Evolutionary conservation across 2,888 invertebrate genomes (phyloP), one percentile per base, ranked within the genome.

Genomic region (Ptilodon capucinus): DNA sequence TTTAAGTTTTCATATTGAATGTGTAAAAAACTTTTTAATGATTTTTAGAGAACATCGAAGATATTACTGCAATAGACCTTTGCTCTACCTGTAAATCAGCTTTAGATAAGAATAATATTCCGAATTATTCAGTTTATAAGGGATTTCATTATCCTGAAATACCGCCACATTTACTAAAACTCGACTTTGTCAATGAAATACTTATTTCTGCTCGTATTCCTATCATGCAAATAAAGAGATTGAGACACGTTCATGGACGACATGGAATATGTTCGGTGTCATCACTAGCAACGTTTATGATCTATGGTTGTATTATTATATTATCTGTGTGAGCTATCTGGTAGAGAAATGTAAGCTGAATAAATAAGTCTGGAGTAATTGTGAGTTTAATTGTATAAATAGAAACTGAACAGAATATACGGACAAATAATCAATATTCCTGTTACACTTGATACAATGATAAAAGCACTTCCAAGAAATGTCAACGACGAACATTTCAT

Each of bases 401-500:
- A n/a, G n/a, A n/a, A n/a, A n/a, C n/a, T n/a, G n/a, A n/a, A n/a
- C n/a, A n/a, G n/a, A n/a, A n/a, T 71, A 44, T 62, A 54, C 30
- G 71, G 68, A 2, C 72, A 74, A 42, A 47, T 72, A 14, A 70
- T 75, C 40, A 71, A 75, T 68, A 60, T 72, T 40, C 71, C 73
- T 35, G 53, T 69, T 0, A 48, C 52, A 46, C 59, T 64, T 19
- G 46, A 71, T 60, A 66, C 62, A 48, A 71, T 71, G 66, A 62
- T 72, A 34, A 58, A 56, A 18, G 40, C 39, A 42, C 50, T 72
- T 35, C 70, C 71, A 46, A 56, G 73, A 55, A 40, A 68, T 19
- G 47, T 69, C 14, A 17, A 64, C 36, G 71, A 66, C 45, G 54
- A 54, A 6, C 45, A 48, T 53, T 60, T 54, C 34, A 41, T 68